Base-by-base conservation (phyloP, 1,140 invertebrate genomes). In the Bilobella aurantiaca region DNA sequence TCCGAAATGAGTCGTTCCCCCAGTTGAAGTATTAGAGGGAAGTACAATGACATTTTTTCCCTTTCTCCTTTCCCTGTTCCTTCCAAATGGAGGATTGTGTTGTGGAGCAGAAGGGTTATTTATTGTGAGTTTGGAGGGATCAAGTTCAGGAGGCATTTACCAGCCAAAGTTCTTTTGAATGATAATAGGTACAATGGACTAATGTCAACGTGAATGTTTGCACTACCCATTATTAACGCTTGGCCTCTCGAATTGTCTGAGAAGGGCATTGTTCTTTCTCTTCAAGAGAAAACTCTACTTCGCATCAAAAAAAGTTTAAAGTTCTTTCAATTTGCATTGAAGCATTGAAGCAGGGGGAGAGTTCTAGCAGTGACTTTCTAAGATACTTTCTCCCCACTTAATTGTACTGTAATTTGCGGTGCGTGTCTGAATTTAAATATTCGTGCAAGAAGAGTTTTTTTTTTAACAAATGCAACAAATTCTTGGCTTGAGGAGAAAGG, bases 71-170 rank as follows among this genome's bases (percentile, higher is more conserved):
- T n/a, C n/a, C n/a, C n/a, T n/a, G n/a, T n/a, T n/a, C n/a, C n/a
- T n/a, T n/a, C n/a, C n/a, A n/a, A 53, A 53, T 53, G 14, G 49
- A 23, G 23, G 49, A 53, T 12, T 42, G 34, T 8, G 34, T 42
- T 42, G 34, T 42, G 21, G 49, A 53, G 49, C 49, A 53, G 49
- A 53, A 53, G 49, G 49, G 49, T 53, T 53, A 53, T 53, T 53
- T 16, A 3, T 5, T 53, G 25, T 14, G 21, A 53, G 23, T 12
- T 18, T 5, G 8, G 49, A 42, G 37, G n/a, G 49, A 53, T 53
- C 49, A 53, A 53, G 49, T 53, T 53, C 49, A 53, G 49, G 49
- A 53, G 49, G 49, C 49, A 53, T 53, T 53, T 53, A 53, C 49
- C 49, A 53, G 49, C 21, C 49, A 23, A 23, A 53, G 49, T 5